These are phyloP conservation scores for Actenoides lindsayi DNA, from an alignment of 2,113 vertebrate genomes.

Conservation along the genomic window DNA sequence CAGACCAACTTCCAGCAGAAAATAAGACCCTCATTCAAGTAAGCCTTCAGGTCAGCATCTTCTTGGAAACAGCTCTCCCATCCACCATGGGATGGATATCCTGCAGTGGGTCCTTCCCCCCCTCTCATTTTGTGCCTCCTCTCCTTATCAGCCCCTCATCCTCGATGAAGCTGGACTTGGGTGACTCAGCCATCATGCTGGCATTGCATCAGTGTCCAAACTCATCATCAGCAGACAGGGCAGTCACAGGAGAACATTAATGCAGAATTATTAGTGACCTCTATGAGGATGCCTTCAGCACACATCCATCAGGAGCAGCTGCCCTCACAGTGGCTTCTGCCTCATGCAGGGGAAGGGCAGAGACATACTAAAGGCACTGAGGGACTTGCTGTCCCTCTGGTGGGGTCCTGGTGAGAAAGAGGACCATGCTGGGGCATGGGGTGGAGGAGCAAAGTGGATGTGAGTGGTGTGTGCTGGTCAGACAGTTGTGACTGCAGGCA, in stretches of 20 bases:
- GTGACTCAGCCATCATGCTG: fast-evolving
- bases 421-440: neutral
- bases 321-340: neutral
- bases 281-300: neutral
- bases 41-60: neutral
- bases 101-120: neutral
- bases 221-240: neutral
- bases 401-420: neutral
- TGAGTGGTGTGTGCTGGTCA: fast-evolving
- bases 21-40: neutral
- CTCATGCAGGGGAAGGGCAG: neutral
- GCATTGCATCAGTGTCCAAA: neutral
- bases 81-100: neutral
- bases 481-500: too few species aligned
- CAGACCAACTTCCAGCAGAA: neutral
- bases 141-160: neutral
- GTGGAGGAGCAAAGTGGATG: neutral
- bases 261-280: neutral
- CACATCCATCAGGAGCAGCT: neutral
- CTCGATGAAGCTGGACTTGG: neutral
- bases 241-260: neutral
- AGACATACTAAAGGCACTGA: neutral
- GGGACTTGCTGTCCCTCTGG: neutral
- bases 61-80: neutral
- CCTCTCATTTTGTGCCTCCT: too few species aligned